Base-by-base conservation (phyloP, 2,797 vertebrate genomes). In the Sebastolobus alascanus region DNA sequence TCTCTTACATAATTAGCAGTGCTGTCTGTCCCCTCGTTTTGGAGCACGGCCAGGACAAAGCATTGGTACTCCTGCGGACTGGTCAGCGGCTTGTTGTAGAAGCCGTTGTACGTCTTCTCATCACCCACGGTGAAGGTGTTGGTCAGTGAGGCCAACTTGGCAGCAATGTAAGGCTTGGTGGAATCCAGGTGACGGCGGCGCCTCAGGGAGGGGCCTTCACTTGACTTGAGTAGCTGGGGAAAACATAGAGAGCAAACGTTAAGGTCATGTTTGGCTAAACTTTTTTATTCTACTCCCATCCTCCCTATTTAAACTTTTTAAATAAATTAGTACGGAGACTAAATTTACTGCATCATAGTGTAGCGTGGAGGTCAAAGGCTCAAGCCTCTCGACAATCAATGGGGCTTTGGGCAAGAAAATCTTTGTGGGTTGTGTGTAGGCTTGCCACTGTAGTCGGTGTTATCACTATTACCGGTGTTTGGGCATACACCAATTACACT, bases 41-140 rank as follows among this genome's bases (percentile, higher is more conserved):
- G 96, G 31, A 99, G 95, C 0, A 96, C 96, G 0, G 98, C 99
- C 81, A 99, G 95, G 75, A 99, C 97, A 0, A 99, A 99, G 93
- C 97, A 98, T 77, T 97, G 96, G 73, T 99, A 99, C 90, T 97
- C 96, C 89, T 98, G 95, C 61, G 96, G 94, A 10, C 96, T 93
- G 72, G 95, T 96, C 40, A 99, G 94, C 4, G 97, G 96, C 85
- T 96, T 97, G 95, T 99, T 99, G 94, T 96, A 95, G 96, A 98
- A 99, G 82, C 98, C 97, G 64, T 94, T 95, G 94, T 99, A 98
- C 68, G 66, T 95, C 92, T 97, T 97, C 93, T 99, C 98, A 3
- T 99, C 98, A 1, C 99, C 99, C 50, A 99, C 91, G 3, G 94
- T 97, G 90, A 99, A 99, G 67, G 95, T 96, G 59, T 96, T 87